Evolutionary conservation across 2,888 invertebrate genomes (phyloP).

Genomic region (Petrolisthes cinctipes): DNA sequence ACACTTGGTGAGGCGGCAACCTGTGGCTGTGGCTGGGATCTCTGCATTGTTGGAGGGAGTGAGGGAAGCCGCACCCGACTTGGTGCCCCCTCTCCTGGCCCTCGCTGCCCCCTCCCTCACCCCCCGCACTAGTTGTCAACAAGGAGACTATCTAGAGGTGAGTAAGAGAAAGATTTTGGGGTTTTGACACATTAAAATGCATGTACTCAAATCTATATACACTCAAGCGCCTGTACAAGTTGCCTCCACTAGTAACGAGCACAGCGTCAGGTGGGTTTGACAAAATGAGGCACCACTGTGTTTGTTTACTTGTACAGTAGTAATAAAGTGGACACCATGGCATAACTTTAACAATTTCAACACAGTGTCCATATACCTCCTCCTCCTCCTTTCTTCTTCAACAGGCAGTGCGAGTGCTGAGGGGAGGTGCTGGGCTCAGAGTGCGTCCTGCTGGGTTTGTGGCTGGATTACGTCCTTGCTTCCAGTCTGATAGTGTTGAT

Average conservation of each 20-base stretch:
- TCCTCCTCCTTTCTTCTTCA: not conserved
- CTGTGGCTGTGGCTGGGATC: conserved; percentile 41
- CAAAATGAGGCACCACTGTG: no score
- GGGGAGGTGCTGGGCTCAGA: conserved; percentile 45
- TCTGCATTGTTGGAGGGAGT: conserved; percentile 52
- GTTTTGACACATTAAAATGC: no score
- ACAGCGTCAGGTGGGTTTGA: no score
- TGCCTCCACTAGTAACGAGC: no score
- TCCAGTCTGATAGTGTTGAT: conserved; percentile 60
- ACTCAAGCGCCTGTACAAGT: no score
- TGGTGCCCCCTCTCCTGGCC: conserved; percentile 46
- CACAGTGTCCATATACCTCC: no score
- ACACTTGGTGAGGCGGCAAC: conserved; percentile 25
- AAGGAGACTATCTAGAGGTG: conserved; percentile 46
- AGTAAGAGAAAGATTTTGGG: not conserved
- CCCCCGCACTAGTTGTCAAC: conserved; percentile 48
- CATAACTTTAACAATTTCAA: no score
- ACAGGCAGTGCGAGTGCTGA: conserved; percentile 54
- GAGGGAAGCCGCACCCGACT: conserved; percentile 47
- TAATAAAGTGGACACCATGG: no score
- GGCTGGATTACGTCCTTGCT: conserved; percentile 58
- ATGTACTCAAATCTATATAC: no score
- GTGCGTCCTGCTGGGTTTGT: conserved; percentile 55
- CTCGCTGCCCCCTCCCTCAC: conserved; percentile 48
- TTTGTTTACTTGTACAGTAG: no score